A percentile compares a stretch with the other conserved stretches of the same genome.
These are phyloP conservation scores for Rhamphomyia laevipes DNA, from an alignment of 2,888 invertebrate species.

Conservation along the genomic window DNA sequence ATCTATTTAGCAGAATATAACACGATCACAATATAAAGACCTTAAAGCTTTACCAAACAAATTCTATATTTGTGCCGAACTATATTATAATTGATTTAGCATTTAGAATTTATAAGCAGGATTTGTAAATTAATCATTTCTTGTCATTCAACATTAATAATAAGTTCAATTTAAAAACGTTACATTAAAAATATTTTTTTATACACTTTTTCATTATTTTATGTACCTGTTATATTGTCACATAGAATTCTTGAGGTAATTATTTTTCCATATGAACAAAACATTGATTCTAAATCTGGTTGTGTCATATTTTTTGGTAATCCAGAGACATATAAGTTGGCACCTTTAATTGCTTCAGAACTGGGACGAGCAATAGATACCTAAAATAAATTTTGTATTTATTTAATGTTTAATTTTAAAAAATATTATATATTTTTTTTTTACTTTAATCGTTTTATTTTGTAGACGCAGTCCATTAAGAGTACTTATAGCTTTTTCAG, in stretches of 20 bases:
- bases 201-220: conserved; percentile 26
- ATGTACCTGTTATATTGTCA: conserved; percentile 77
- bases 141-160: no score
- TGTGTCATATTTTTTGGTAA: conserved; percentile 82
- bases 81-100: no score
- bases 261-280: conserved; percentile 69
- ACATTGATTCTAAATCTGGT: conserved; percentile 70
- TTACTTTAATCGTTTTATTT: conserved; percentile 98
- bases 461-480: conserved; percentile 96
- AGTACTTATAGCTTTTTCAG: conserved; percentile 95
- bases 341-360: conserved; percentile 89
- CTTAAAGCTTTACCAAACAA: no score
- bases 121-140: no score
- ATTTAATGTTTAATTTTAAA: background rate
- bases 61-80: no score
- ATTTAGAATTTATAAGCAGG: no score
- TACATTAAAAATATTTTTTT: no score
- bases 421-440: conserved; percentile 6
- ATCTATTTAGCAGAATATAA: no score
- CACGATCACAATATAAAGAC: no score
- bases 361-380: conserved; percentile 81
- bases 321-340: conserved; percentile 85
- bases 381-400: conserved; percentile 15
- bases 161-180: no score
- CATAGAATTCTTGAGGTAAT: conserved; percentile 78